Conservation (phyloP, 1,140 invertebrate species). For the Eubasilissa regina region DNA sequence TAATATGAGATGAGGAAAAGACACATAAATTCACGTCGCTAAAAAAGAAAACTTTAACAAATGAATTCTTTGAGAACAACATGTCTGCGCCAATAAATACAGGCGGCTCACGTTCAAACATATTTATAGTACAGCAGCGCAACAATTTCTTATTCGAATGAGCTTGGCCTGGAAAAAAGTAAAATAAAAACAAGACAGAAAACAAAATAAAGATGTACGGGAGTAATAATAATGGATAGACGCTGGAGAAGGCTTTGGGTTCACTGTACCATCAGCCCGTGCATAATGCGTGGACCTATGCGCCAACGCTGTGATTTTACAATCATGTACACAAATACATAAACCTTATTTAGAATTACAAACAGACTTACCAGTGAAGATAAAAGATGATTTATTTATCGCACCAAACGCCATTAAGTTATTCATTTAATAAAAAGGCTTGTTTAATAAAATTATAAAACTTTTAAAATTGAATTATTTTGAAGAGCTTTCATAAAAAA, state of each 20-base stretch:
- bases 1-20: neutral
- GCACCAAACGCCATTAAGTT: no score
- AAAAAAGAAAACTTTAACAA: conserved; percentile 51
- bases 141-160: conserved; percentile 58
- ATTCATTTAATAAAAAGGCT: no score
- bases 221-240: conserved; percentile 62
- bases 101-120: conserved; percentile 6
- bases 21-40: conserved; percentile 30
- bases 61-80: conserved; percentile 57
- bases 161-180: conserved; percentile 55
- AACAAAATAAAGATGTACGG: conserved; percentile 61
- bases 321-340: no score
- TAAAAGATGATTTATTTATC: no score
- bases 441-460: no score
- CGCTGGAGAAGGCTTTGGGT: conserved; percentile 58
- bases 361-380: no score
- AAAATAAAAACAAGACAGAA: conserved; percentile 57
- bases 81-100: conserved; percentile 49
- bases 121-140: conserved; percentile 16
- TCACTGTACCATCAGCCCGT: conserved; percentile 60
- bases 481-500: no score
- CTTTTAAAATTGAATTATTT: no score
- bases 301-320: conserved; percentile 8
- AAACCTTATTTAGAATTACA: no score
- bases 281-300: conserved; percentile 58